These are phyloP conservation scores for Odontesthes bonariensis DNA, from an alignment of 2,113 vertebrate species.

Conservation along the genomic window DNA sequence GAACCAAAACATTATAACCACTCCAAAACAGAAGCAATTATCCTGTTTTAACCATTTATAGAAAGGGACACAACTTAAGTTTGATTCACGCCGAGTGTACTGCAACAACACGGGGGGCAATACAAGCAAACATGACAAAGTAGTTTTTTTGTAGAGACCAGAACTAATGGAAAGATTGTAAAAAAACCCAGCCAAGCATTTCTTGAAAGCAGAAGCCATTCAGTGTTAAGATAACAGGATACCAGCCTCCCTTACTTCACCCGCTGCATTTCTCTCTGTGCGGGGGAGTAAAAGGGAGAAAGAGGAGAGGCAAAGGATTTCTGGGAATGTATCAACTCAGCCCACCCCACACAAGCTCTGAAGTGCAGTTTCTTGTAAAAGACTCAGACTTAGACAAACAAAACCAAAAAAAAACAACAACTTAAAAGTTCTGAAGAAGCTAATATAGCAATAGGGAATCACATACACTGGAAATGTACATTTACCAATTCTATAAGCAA, in stretches of 20 bases:
- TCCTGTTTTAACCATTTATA: not conserved
- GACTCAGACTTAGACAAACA: too few species aligned
- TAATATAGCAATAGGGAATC: too few species aligned
- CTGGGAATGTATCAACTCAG: not conserved
- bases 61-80: not conserved
- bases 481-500: too few species aligned
- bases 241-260: not conserved
- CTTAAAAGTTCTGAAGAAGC: too few species aligned
- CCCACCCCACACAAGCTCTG: not conserved
- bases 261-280: not conserved
- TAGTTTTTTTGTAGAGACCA: not conserved
- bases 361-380: constrained; percentile 1
- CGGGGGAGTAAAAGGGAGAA: not conserved
- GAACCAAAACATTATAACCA: not conserved
- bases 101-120: not conserved
- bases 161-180: not conserved
- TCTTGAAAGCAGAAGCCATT: too few species aligned
- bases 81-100: not conserved
- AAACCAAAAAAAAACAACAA: too few species aligned
- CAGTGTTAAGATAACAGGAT: not conserved
- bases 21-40: not conserved
- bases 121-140: not conserved
- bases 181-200: too few species aligned
- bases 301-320: not conserved
- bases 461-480: too few species aligned